phyloP scores from a whole-genome alignment of 2,888 invertebrate species.

The Andricus curvator region DNA sequence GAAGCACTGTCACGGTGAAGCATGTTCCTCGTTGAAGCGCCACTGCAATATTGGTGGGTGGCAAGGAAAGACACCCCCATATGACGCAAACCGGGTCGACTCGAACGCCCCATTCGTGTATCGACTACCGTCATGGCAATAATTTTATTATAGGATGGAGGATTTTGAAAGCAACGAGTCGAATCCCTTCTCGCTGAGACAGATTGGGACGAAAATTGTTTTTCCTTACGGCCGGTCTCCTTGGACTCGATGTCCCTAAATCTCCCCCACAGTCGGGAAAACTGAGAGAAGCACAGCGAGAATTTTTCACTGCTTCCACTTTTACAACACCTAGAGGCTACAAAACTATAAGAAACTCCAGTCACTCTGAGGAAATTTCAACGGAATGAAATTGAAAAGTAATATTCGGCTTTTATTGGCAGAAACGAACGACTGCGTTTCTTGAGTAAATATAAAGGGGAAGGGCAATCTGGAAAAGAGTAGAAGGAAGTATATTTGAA shows the following conservation, averaged over 20 bases:
- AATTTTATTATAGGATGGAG: conserved; percentile 64
- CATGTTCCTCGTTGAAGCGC: conserved; percentile 24
- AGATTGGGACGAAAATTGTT: conserved; percentile 50
- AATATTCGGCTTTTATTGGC: conserved; percentile 38
- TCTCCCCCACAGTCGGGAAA: conserved; percentile 26
- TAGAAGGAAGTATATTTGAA: neutral
- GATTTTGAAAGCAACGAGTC: conserved; percentile 45
- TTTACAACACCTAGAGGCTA: conserved; percentile 38
- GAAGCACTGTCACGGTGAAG: conserved; percentile 37
- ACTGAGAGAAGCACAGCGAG: conserved; percentile 20
- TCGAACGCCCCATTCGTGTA: conserved; percentile 66
- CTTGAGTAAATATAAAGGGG: conserved; percentile 7
- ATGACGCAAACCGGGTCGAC: conserved; percentile 57
- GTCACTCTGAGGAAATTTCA: conserved; percentile 34
- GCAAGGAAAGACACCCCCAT: conserved; percentile 43
- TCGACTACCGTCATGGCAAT: conserved; percentile 63
- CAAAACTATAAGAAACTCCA: conserved; percentile 22
- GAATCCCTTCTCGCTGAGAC: conserved; percentile 44
- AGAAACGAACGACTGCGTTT: conserved; percentile 29
- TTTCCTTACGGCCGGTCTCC: conserved; percentile 35
- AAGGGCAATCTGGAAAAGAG: neutral
- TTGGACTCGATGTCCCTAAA: conserved; percentile 38
- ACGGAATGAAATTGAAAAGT: conserved; percentile 39
- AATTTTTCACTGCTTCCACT: conserved; percentile 31
- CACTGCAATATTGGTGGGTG: conserved; percentile 30